Base-by-base conservation (phyloP, 2,113 vertebrate species). In the Craseonycteris thonglongyai region DNA sequence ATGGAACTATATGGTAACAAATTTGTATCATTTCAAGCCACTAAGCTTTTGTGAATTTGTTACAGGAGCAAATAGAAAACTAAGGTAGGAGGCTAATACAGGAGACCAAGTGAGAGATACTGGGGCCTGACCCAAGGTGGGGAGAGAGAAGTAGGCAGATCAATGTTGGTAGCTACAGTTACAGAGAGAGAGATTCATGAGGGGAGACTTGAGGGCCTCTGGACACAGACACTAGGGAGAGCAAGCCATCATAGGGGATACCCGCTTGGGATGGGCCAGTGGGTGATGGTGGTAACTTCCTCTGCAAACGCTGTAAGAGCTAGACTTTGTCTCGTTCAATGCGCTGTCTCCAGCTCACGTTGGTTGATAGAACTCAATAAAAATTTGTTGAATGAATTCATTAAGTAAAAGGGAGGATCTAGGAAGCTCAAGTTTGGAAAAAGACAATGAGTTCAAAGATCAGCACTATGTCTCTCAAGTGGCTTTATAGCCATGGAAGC, bases 361-460 rank as follows among this genome's bases (percentile, higher is more conserved):
- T 18, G n/a, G 33, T 12, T 61, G 58, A 30, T 14, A 30, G 58
- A 61, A 61, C 10, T 72, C 47, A 69, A 4, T 35, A 96, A 68
- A 58, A 79, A 85, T 51, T 24, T 45, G 10, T 47, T 33, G 12
- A 83, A 71, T 83, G 6, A 69, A 87, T 84, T 86, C 30, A 80
- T 51, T 93, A 68, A 95, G 79, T 51, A 74, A 45, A 66, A 87
- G 28, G 74, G 35, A 72, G 12, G 66, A 59, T 18, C 22, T 68
- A 69, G 65, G 38, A 82, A 30, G 38, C 19, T 18, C 56, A 72
- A 16, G 21, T 74, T 66, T 82, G n/a, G 10, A 8, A 26, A 69
- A 69, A 87, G 56, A 66, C 7, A 7, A 22, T 74, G 38, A 88
- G 49, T 90, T 85, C 85, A 30, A 90, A 86, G 54, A 16, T 89